A percentile compares a stretch with the other conserved stretches of the same genome.
Conservation (phyloP, 2,888 invertebrate species). For the Athalia rosae region DNA sequence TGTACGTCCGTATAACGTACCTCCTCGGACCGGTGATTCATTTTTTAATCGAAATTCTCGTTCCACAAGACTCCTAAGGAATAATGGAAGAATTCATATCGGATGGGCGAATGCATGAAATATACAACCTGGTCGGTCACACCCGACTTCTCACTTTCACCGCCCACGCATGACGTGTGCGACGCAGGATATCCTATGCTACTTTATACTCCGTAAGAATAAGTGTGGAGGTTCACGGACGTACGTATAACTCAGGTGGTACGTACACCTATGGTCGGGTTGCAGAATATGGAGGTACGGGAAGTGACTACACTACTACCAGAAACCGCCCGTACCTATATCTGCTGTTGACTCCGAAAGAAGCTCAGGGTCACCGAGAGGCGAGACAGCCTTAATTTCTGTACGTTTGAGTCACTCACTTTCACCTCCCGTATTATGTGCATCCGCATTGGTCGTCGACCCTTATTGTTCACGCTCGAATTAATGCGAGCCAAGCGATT, state of each 20-base stretch:
- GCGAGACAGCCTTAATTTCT: conserved; percentile 42
- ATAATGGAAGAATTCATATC: too few species aligned
- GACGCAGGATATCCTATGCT: conserved; percentile 25
- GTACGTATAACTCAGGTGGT: too few species aligned
- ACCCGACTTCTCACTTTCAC: conserved; percentile 42
- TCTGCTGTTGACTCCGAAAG: conserved; percentile 25
- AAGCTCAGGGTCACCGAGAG: conserved; percentile 42
- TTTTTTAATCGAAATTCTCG: too few species aligned
- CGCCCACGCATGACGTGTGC: conserved; percentile 39
- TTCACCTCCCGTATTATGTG: conserved; percentile 57
- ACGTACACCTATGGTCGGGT: neutral
- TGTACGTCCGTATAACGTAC: too few species aligned
- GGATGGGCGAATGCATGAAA: neutral
- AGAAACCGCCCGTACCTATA: neutral
- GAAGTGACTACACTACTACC: conserved; percentile 21
- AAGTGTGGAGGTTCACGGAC: neutral
- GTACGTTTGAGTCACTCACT: conserved; percentile 54
- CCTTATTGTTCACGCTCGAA: conserved; percentile 41
- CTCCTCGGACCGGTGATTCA: too few species aligned
- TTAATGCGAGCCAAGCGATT: conserved; percentile 1
- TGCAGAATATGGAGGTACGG: conserved; percentile 13
- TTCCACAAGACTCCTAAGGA: too few species aligned
- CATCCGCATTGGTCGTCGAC: conserved; percentile 56
- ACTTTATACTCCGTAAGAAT: neutral
- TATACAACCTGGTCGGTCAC: conserved; percentile 1